Conservation (phyloP, 2,888 invertebrate species). For the Lasius fuliginosus region DNA sequence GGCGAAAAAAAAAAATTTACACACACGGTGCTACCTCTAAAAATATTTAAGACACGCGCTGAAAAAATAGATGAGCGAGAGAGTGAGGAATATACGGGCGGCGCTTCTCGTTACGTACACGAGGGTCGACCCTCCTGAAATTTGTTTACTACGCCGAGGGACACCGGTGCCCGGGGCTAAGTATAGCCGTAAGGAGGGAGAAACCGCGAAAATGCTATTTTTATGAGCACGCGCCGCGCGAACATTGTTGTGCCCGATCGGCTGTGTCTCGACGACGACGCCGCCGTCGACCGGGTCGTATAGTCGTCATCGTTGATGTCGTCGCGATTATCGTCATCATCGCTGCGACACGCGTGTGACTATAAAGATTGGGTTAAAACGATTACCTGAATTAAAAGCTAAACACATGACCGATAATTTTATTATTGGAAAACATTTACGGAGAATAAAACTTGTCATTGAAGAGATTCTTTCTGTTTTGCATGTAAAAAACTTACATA, state of each 20-base stretch:
- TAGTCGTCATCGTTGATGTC: constrained; percentile 45
- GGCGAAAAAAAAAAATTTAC: constrained; percentile 10
- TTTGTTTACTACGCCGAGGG: constrained; percentile 80
- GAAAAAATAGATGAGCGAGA: constrained; percentile 43
- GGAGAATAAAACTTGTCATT: background rate
- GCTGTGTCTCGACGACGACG: constrained; percentile 38
- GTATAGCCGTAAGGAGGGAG: constrained; percentile 79
- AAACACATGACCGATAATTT: background rate
- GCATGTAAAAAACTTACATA: background rate
- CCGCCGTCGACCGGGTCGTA: constrained; percentile 43
- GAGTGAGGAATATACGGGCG: constrained; percentile 51
- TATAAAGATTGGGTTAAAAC: background rate
- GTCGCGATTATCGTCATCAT: constrained; percentile 53
- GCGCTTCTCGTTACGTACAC: constrained; percentile 64
- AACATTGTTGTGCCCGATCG: constrained; percentile 71
- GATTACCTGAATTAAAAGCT: background rate
- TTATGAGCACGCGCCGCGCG: constrained; percentile 77
- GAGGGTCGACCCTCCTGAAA: constrained; percentile 70
- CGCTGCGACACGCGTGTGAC: background rate
- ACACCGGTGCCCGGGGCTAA: constrained; percentile 79
- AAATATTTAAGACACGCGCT: constrained; percentile 51
- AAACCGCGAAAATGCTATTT: constrained; percentile 84
- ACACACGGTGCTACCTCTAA: constrained; percentile 33
- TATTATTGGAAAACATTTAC: background rate
- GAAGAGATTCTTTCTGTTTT: background rate